These are phyloP conservation scores for Chelmon rostratus DNA, from an alignment of 2,797 vertebrate species.

Conservation along the genomic window DNA sequence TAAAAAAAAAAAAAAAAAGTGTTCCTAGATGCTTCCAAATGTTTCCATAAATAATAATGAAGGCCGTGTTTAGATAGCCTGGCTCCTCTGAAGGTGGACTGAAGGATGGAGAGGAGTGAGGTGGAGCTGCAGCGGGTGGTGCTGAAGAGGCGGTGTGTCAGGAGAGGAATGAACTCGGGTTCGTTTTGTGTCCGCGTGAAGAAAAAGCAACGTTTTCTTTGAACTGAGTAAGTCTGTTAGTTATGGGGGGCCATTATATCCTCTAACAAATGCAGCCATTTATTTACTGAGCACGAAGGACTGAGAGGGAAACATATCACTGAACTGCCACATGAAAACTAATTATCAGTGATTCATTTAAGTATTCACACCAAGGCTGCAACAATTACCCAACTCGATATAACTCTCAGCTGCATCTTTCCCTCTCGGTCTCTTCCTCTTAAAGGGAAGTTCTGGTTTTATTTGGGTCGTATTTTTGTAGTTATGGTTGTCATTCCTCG, in stretches of 20 bases:
- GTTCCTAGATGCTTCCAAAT: conserved; percentile 48
- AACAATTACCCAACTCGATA: neutral
- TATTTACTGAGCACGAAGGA: neutral
- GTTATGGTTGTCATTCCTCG: neutral
- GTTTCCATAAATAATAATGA: conserved; percentile 65
- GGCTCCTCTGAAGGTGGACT: conserved; percentile 38
- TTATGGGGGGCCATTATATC: neutral
- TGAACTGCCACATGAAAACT: neutral
- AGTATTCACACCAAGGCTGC: neutral
- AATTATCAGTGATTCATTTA: conserved; percentile 21
- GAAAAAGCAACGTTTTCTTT: neutral
- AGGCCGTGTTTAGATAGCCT: conserved; percentile 23
- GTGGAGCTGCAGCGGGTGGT: neutral
- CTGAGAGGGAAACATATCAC: neutral
- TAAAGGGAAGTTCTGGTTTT: neutral
- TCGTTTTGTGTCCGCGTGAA: neutral
- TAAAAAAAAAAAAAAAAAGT: conserved; percentile 7
- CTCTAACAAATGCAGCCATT: neutral
- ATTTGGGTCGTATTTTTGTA: neutral
- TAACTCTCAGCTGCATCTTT: neutral
- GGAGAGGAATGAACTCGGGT: neutral
- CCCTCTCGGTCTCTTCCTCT: neutral
- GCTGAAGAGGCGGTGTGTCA: neutral
- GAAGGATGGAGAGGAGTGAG: conserved; percentile 8
- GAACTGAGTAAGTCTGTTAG: neutral